Conservation (phyloP, 2,797 vertebrate species). For the Tympanoctomys barrerae region DNA sequence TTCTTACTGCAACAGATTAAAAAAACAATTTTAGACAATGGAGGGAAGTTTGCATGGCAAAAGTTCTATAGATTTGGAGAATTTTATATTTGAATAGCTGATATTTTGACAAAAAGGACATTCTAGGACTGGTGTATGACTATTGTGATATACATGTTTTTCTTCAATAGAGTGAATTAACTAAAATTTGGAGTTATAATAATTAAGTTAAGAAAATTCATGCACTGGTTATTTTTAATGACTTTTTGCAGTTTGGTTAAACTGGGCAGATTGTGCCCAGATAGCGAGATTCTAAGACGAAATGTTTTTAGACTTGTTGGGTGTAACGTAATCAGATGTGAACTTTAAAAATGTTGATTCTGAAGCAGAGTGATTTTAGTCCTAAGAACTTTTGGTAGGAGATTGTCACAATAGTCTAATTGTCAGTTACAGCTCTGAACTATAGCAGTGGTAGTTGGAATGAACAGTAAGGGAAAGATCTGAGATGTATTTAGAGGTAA, state of each 20-base stretch:
- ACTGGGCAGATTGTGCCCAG: not conserved
- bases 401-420: not conserved
- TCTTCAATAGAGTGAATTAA: conserved; percentile 42
- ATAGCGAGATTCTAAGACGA: not conserved
- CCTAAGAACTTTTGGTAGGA: not conserved
- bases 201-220: conserved; percentile 35
- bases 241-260: not conserved
- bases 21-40: conserved; percentile 40
- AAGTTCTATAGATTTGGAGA: conserved; percentile 39
- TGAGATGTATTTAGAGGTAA: not conserved
- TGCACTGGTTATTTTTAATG: not conserved
- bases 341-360: conserved; percentile 52
- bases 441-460: not conserved
- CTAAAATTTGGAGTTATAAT: conserved; percentile 51
- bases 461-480: conserved; percentile 11
- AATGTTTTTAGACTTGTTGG: conserved; percentile 31
- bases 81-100: conserved; percentile 48
- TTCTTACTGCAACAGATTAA: not conserved
- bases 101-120: conserved; percentile 53
- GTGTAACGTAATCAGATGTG: not conserved
- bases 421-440: conserved; percentile 15
- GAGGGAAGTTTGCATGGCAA: conserved; percentile 24
- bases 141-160: not conserved
- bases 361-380: conserved; percentile 14
- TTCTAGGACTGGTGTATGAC: conserved; percentile 25